Percentiles rank a stretch among this genome's conserved stretches.
These are phyloP conservation scores for Autographa gamma DNA, from an alignment of 2,888 invertebrate species.

Conservation along the genomic window DNA sequence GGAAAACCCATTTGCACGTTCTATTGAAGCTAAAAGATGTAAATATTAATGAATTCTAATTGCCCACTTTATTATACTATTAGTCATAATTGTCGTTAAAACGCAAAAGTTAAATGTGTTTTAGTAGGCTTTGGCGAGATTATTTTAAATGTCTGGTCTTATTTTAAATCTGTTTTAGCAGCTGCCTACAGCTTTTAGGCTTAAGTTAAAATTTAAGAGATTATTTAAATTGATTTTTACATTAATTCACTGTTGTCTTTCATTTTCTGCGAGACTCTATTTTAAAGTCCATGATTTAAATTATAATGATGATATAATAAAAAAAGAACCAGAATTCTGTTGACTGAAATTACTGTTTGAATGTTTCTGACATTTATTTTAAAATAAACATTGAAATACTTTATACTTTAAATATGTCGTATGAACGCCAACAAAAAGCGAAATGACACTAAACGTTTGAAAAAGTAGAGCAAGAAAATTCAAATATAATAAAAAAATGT, in stretches of 20 bases:
- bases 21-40: conserved; percentile 13
- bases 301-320: conserved; percentile 5
- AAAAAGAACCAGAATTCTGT: not conserved
- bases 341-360: not conserved
- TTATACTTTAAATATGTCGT: not conserved
- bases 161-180: conserved; percentile 48
- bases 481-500: not conserved
- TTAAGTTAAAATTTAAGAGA: conserved; percentile 50
- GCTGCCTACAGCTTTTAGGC: conserved; percentile 55
- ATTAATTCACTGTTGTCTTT: conserved; percentile 56
- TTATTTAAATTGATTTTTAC: conserved; percentile 56
- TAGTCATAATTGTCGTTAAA: conserved; percentile 5
- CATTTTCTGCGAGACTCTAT: conserved; percentile 24
- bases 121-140: conserved; percentile 11
- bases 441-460: not conserved
- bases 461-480: not conserved
- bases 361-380: not conserved
- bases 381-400: not conserved
- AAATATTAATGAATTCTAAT: conserved; percentile 14
- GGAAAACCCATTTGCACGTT: conserved; percentile 38
- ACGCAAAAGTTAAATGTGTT: not conserved
- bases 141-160: conserved; percentile 17
- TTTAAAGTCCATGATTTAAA: conserved; percentile 35
- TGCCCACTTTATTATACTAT: conserved; percentile 6
- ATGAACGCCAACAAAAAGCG: not conserved